Base-by-base conservation (phyloP, 1,140 invertebrate genomes). In the Drosophila bifasciata region DNA sequence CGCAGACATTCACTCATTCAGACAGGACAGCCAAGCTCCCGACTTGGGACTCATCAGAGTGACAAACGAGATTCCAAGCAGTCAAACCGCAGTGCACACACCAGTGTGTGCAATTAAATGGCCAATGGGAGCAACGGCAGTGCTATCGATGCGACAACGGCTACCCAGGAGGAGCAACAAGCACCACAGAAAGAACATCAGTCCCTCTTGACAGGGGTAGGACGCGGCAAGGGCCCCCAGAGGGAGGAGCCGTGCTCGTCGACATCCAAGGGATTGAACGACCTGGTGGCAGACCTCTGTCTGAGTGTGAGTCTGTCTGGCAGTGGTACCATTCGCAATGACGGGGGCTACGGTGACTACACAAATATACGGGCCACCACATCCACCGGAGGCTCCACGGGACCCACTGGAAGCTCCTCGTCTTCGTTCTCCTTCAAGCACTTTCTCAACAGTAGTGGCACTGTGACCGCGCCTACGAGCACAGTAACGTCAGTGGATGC, bases 381-480 rank as follows among this genome's bases (percentile, higher is more conserved):
- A 17, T 39, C 32, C 36, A 40, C 66, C 32, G 21, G 62, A 13
- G 39, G 53, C 32, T n/a, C 59, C 9, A 16, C 44, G 32, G 44
- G 45, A 13, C 16, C 59, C 32, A 36, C 32, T 15, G 39, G 50
- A 19, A 25, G 58, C 13, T 25, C 63, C 4, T 52, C 72, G 25
- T 90, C 89, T 7, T 83, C 84, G 13, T 96, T 97, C 90, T 96
- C 96, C 39, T 96, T 97, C 83, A 95, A 96, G 89, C 96, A 96
- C 88, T 96, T 96, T 89, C 86, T 96, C 72, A 89, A 76, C 43
- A 89, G 79, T 61, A 80, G 85, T 41, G 71, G 79, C 48, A 85
- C 85, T 9, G 64, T 84, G 9, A 91, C 79, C 1, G 86, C 90
- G n/a, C 86, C 90, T 5, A 86, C 83, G 9, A 91, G 79, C 43